These are phyloP conservation scores for Uloborus diversus DNA, from an alignment of 1,140 invertebrate genomes.

Conservation along the genomic window DNA sequence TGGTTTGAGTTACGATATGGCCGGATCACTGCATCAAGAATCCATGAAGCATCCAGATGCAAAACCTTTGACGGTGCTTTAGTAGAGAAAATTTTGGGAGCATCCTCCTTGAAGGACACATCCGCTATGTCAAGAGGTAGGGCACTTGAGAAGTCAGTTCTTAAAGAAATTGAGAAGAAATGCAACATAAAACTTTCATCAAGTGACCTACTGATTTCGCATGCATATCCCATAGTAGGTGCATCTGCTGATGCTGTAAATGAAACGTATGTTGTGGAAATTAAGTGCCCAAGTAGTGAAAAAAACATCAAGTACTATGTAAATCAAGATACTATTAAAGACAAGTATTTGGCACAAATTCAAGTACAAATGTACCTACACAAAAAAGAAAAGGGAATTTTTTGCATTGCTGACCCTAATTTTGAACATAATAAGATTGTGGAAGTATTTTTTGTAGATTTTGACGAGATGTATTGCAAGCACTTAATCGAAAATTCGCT, in stretches of 20 bases:
- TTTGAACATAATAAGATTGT: background rate
- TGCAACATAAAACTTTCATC: no score
- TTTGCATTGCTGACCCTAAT: no score
- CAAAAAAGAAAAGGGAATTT: background rate
- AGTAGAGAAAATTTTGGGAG: background rate
- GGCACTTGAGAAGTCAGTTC: no score
- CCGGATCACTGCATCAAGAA: background rate
- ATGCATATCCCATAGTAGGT: no score
- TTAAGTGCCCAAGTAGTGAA: no score
- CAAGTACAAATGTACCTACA: background rate
- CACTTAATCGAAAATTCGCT: background rate
- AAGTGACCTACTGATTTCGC: no score
- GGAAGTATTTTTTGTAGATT: background rate
- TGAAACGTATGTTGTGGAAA: no score
- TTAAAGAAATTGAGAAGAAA: no score
- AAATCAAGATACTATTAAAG: background rate
- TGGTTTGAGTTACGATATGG: background rate
- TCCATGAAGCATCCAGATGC: background rate
- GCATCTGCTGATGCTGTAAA: no score
- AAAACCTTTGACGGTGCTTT: no score
- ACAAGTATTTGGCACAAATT: constrained; percentile 2
- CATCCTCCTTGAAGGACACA: background rate
- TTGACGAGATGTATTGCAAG: background rate
- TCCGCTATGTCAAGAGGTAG: background rate
- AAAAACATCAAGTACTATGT: background rate